Percentiles rank a stretch among this genome's conserved stretches.
These are phyloP conservation scores for Lampropteryx suffumata DNA, from an alignment of 2,888 invertebrate genomes.

Conservation along the genomic window DNA sequence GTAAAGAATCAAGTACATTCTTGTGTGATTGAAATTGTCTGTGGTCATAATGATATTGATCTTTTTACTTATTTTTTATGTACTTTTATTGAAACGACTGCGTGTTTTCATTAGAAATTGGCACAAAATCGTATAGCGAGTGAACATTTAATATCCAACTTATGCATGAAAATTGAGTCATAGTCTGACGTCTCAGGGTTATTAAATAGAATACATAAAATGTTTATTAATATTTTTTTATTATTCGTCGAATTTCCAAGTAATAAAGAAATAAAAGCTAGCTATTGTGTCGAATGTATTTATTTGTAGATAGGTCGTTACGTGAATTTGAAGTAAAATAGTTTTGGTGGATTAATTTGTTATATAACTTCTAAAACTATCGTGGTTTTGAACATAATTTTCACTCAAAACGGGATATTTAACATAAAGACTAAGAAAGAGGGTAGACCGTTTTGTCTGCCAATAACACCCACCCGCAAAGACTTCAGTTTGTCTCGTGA, in stretches of 20 bases:
- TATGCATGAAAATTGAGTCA: conserved; percentile 33
- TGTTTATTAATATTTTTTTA: conserved; percentile 20
- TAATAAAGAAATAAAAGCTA: conserved; percentile 7
- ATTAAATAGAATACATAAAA: conserved; percentile 30
- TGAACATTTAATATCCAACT: background rate
- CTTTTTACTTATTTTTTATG: background rate
- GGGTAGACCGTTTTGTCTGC: too few relatives aligned
- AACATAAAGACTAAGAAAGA: too few relatives aligned
- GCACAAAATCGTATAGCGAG: conserved; percentile 9
- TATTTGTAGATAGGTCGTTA: conserved; percentile 11
- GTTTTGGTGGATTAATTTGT: too few relatives aligned
- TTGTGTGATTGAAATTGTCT: background rate
- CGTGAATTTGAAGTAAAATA: conserved; percentile 12
- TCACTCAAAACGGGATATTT: too few relatives aligned
- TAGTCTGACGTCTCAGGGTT: conserved; percentile 68
- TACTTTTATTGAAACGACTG: background rate
- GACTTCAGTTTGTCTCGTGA: too few relatives aligned
- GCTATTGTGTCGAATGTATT: conserved; percentile 7
- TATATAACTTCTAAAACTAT: too few relatives aligned
- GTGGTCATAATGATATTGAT: too few relatives aligned
- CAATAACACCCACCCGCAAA: too few relatives aligned
- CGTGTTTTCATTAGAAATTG: conserved; percentile 1
- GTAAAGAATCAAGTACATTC: too few relatives aligned
- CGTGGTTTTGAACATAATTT: too few relatives aligned
- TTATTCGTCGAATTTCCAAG: conserved; percentile 14